A percentile compares a stretch with the other conserved stretches of the same genome.
phyloP scores from a whole-genome alignment of 2,888 invertebrate species.

The Campoletis raptor region DNA sequence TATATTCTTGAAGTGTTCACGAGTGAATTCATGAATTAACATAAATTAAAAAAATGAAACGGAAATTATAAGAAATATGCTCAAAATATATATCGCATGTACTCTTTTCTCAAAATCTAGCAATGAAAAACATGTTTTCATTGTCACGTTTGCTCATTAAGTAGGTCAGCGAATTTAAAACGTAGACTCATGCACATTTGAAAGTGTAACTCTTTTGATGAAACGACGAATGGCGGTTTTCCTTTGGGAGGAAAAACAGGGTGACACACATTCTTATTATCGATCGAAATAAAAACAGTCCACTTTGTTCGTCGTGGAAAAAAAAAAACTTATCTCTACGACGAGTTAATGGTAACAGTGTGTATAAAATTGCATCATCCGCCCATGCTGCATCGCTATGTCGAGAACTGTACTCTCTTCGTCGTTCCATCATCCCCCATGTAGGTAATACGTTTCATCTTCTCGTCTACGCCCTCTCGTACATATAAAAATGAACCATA shows the following conservation, averaged over 20 bases:
- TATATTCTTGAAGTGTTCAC: background rate
- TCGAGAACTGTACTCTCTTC: constrained; percentile 6
- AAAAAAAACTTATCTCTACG: constrained; percentile 1
- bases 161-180: background rate
- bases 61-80: background rate
- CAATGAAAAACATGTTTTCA: background rate
- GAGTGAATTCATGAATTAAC: background rate
- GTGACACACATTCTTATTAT: constrained; percentile 24
- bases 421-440: constrained; percentile 14
- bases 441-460: constrained; percentile 32
- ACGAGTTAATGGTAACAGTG: constrained; percentile 36
- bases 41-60: background rate
- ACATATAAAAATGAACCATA: constrained; percentile 61
- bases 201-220: background rate
- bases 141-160: background rate
- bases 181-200: background rate
- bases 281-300: constrained; percentile 14
- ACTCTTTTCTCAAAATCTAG: background rate
- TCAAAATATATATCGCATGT: background rate
- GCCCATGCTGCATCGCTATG: background rate
- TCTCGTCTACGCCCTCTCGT: background rate
- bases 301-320: background rate
- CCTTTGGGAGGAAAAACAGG: background rate
- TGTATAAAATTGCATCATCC: constrained; percentile 35
- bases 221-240: background rate